Evolutionary conservation across 2,113 vertebrate species (phyloP).

Genomic region (Ceyx cyanopectus): DNA sequence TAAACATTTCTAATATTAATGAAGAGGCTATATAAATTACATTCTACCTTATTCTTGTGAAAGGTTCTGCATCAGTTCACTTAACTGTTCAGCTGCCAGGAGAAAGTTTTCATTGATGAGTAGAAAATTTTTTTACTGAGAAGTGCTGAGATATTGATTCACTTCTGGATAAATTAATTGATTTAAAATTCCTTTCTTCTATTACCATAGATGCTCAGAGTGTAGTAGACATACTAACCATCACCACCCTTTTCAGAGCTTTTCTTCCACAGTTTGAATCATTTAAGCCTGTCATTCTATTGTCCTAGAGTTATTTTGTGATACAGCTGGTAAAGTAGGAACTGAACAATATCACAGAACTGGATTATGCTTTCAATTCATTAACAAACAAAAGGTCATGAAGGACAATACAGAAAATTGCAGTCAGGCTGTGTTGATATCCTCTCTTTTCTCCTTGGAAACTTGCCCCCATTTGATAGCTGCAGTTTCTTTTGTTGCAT

Average conservation of each 20-base stretch:
- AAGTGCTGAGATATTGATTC: neutral
- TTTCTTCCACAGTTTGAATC: neutral
- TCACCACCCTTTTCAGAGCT: neutral
- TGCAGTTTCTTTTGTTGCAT: accelerated
- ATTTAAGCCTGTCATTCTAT: neutral
- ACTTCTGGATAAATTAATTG: neutral
- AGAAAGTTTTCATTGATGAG: neutral
- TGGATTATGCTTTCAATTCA: neutral
- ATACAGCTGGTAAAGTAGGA: neutral
- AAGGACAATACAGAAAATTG: neutral
- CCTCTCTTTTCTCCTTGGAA: neutral
- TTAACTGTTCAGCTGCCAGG: neutral
- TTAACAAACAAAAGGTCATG: neutral
- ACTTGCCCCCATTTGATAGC: neutral
- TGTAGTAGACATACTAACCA: neutral
- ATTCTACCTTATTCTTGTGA: neutral
- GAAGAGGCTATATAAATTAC: neutral
- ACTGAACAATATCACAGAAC: neutral
- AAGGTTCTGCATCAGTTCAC: neutral
- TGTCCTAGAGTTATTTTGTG: neutral
- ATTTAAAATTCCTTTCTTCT: neutral
- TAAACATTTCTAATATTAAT: neutral
- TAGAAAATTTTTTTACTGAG: neutral
- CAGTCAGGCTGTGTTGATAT: neutral
- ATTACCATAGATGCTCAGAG: neutral